Conservation (phyloP, 2,888 invertebrate species). For the Tenthredo distinguenda region DNA sequence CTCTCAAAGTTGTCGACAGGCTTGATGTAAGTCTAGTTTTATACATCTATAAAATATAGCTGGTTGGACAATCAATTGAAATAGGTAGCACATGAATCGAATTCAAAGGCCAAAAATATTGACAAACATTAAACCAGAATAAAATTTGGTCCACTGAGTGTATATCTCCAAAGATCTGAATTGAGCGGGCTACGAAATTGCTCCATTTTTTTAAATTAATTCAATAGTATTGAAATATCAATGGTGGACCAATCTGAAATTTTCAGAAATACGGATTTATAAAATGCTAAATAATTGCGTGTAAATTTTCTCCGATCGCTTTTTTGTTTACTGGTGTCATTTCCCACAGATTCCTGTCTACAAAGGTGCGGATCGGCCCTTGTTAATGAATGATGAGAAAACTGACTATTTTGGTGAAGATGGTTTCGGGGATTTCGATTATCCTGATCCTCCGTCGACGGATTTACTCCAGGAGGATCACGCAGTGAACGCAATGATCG, state of each 20-base stretch:
- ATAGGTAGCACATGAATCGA: neutral
- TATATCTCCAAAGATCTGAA: neutral
- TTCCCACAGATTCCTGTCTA: conserved; percentile 79
- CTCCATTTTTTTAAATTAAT: neutral
- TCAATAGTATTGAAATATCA: neutral
- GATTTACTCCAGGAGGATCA: conserved; percentile 72
- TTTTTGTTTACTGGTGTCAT: neutral
- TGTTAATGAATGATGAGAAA: conserved; percentile 66
- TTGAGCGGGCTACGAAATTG: neutral
- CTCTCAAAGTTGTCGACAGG: conserved; percentile 75
- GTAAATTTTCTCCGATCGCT: neutral
- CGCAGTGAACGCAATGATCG: conserved; percentile 76
- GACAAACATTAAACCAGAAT: neutral
- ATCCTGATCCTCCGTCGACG: conserved; percentile 70
- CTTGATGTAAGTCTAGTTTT: conserved; percentile 70
- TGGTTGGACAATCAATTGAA: neutral
- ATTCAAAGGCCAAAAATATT: neutral
- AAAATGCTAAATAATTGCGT: neutral
- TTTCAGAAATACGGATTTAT: neutral
- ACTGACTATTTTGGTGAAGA: conserved; percentile 77
- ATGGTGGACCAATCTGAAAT: neutral
- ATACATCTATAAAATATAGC: neutral
- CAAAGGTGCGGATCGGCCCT: conserved; percentile 73
- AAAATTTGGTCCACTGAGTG: neutral
- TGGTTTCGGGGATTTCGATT: conserved; percentile 79